Evolutionary conservation across 2,888 invertebrate genomes (phyloP).

Genomic region (Rhamphomyia laevipes): DNA sequence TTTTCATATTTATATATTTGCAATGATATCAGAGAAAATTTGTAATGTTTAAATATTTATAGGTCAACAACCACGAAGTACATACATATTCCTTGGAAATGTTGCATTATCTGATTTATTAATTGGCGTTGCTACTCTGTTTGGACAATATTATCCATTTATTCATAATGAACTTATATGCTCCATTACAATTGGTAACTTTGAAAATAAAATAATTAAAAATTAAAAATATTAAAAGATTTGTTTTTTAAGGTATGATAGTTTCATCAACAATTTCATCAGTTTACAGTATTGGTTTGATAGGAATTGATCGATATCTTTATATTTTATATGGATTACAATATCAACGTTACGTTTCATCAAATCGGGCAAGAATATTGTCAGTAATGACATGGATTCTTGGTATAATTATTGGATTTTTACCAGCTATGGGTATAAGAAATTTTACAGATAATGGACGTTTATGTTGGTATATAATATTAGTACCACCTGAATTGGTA

Average conservation of each 20-base stretch:
- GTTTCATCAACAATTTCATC: constrained; percentile 52
- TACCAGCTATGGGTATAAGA: constrained; percentile 48
- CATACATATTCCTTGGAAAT: constrained; percentile 53
- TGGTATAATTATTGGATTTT: constrained; percentile 45
- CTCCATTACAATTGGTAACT: constrained; percentile 35
- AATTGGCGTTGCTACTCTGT: constrained; percentile 47
- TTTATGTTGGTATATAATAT: constrained; percentile 46
- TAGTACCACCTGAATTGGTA: constrained; percentile 45
- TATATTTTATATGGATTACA: constrained; percentile 52
- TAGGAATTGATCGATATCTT: constrained; percentile 51
- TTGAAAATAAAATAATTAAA: neutral
- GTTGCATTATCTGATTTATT: constrained; percentile 52
- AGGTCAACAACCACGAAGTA: constrained; percentile 51
- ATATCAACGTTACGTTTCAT: constrained; percentile 49
- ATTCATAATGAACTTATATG: constrained; percentile 34
- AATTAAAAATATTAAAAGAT: neutral
- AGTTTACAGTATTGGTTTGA: constrained; percentile 50
- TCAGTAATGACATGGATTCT: constrained; percentile 46
- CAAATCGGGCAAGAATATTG: constrained; percentile 44
- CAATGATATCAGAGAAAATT: too few relatives aligned
- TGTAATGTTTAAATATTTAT: neutral
- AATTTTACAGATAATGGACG: constrained; percentile 41
- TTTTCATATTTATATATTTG: constrained; percentile 2
- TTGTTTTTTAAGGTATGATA: constrained; percentile 41
- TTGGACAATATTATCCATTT: constrained; percentile 40